Evolutionary conservation across 2,888 invertebrate species (phyloP), one percentile per base, ranked within the genome.

Genomic region (Parthenolecanium corni): DNA sequence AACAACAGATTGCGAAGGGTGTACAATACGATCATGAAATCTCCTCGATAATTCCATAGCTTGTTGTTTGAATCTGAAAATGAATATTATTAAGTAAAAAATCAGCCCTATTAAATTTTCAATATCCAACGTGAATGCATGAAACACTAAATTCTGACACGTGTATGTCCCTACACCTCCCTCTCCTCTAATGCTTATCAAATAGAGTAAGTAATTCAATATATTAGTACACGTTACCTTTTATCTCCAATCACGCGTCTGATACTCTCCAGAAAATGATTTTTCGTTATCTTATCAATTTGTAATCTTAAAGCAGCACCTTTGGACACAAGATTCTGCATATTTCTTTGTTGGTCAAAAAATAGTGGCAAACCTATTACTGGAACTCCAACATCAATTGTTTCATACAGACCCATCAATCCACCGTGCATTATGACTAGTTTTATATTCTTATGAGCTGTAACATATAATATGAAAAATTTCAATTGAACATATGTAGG

Each of bases 1-100:
- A 25, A 65, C 56, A 5, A 62, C 62, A n/a, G 63, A 11, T n/a
- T 65, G 23, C 6, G 62, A 47, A 16, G 62, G 56, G 18, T 53
- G 36, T 12, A 56, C 47, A n/a, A 44, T 31, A 18, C 56, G 31
- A 23, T 65, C 65, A 36, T 52, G 53, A 21, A 63, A 65, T 12
- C 23, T 24, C 18, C 16, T 36, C 1, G 62, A 56, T 23, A 54
- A 49, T 57, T 47, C 21, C 16, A 38, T 16, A 20, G 62, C 63
- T 23, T 14, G 31, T 40, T 24, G 18, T 49, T 52, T 49, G 57
- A 53, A 65, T 18, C 65, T 65, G 56, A 14, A 62, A 62, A 16
- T 14, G 23, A 9, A 49, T 3, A 49, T 23, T 21, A 49, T 49
- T 21, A 18, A 49, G n/a, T n/a, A 31, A 31, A 31, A 31, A 31